These are phyloP conservation scores for Masticophis lateralis DNA, from an alignment of 2,797 vertebrate species.

Conservation along the genomic window DNA sequence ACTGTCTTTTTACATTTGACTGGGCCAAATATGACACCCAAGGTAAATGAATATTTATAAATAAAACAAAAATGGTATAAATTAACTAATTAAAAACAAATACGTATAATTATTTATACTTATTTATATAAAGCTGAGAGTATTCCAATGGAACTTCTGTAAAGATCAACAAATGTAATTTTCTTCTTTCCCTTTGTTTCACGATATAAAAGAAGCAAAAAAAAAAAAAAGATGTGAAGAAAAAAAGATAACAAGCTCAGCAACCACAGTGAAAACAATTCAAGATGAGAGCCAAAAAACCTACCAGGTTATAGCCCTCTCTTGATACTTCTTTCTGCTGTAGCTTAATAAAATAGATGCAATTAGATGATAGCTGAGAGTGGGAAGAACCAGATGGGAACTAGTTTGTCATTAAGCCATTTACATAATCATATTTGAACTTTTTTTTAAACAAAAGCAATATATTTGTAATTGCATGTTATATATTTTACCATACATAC, in stretches of 20 bases:
- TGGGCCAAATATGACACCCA: not conserved
- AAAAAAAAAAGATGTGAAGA: not conserved
- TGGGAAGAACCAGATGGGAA: not conserved
- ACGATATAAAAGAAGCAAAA: not conserved
- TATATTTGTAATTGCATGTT: not conserved
- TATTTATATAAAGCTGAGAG: not conserved
- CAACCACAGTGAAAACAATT: not conserved
- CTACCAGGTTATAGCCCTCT: not conserved
- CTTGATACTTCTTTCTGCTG: not conserved
- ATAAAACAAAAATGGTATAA: not conserved
- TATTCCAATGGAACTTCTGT: not conserved
- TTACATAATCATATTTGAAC: not conserved
- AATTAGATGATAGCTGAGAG: not conserved
- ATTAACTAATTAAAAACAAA: not conserved
- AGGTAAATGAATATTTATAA: not conserved
- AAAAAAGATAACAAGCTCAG: not conserved
- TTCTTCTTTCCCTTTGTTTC: not conserved
- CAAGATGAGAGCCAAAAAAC: not conserved
- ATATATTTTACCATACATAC: not conserved
- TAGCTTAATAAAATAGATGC: not conserved
- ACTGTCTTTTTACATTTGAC: not conserved
- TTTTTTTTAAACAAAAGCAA: not conserved
- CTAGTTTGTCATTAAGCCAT: not conserved
- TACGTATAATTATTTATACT: not conserved
- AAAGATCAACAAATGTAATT: not conserved